Conservation (phyloP, 2,888 invertebrate species). For the Clistopyga incitator region DNA sequence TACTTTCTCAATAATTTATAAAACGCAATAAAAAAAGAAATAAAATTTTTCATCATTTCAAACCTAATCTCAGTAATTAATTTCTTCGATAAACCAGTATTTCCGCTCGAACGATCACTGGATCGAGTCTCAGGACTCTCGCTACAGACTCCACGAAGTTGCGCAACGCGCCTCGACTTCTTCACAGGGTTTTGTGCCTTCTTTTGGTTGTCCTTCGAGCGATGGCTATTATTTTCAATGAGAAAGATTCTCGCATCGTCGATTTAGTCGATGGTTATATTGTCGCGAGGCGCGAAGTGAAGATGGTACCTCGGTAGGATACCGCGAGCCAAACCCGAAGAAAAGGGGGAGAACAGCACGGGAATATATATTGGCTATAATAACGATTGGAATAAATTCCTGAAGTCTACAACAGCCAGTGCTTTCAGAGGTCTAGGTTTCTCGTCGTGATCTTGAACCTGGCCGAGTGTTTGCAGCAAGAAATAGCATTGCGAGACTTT, state of each 20-base stretch:
- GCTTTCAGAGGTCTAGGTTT: slow-evolving; percentile 74
- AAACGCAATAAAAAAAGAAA: no score
- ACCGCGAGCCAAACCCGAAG: background rate
- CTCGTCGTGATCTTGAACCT: slow-evolving; percentile 70
- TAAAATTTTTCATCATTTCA: background rate
- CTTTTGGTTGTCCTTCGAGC: slow-evolving; percentile 15
- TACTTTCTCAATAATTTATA: no score
- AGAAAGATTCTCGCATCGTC: slow-evolving; percentile 48
- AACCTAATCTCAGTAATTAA: background rate
- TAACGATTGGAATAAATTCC: slow-evolving; percentile 40
- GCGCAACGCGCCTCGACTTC: slow-evolving; percentile 22
- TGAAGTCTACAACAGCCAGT: slow-evolving; percentile 61
- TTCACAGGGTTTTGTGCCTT: slow-evolving; percentile 39
- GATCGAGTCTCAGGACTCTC: slow-evolving; percentile 1
- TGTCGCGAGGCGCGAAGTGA: slow-evolving; percentile 31
- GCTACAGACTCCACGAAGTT: slow-evolving; percentile 7
- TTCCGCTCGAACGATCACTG: slow-evolving; percentile 41
- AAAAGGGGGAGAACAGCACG: background rate
- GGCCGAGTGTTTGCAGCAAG: slow-evolving; percentile 39
- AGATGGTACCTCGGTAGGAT: slow-evolving; percentile 23
- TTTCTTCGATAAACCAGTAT: slow-evolving; percentile 31
- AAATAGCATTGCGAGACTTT: slow-evolving; percentile 67
- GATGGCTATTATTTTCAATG: slow-evolving; percentile 45
- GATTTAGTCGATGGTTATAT: slow-evolving; percentile 35
- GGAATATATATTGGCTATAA: slow-evolving; percentile 16